Evolutionary conservation across 2,797 vertebrate genomes (phyloP), one percentile per base, ranked within the genome.

Genomic region (Prunella strophiata): DNA sequence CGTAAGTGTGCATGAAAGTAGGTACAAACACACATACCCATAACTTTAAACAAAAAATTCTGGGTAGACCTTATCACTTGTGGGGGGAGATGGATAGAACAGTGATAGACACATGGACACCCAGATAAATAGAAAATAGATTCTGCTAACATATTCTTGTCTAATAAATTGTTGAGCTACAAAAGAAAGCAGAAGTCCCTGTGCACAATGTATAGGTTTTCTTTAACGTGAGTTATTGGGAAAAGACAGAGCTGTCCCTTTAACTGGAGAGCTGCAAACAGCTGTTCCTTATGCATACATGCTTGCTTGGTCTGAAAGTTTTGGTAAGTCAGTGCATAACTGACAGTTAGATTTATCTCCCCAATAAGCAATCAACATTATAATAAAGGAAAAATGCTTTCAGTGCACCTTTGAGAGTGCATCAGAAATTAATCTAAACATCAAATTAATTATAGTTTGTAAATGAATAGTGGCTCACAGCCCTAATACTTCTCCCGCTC

Each of bases 341-440:
- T 97, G 97, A 97, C 97, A 97, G 94, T 97, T 97, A 98, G 97
- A 98, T 98, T 98, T 97, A 98, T 98, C 97, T 97, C 93, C 97
- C 96, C 97, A 97, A 97, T 97, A 98, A 98, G 97, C 96, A 97
- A 97, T 97, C 97, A 98, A 98, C 97, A 97, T 97, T 97, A 97
- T 96, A 97, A 97, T 97, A 98, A 97, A 96, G 97, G 96, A 97
- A 98, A 98, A 97, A 97, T 97, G 97, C 97, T 97, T 97, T 97
- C 97, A 96, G 84, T 97, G 97, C 97, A 97, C 96, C 97, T 98
- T 97, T 97, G 97, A 97, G 97, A 97, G 96, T 96, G 96, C 96
- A 97, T 97, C 97, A 97, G 97, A 97, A 97, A 98, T 97, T 97
- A 98, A 98, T 98, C 97, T 97, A 97, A 98, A 97, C 97, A 98